Evolutionary conservation across 2,113 vertebrate species (phyloP).

Genomic region (Dolichallabes microphthalmus): DNA sequence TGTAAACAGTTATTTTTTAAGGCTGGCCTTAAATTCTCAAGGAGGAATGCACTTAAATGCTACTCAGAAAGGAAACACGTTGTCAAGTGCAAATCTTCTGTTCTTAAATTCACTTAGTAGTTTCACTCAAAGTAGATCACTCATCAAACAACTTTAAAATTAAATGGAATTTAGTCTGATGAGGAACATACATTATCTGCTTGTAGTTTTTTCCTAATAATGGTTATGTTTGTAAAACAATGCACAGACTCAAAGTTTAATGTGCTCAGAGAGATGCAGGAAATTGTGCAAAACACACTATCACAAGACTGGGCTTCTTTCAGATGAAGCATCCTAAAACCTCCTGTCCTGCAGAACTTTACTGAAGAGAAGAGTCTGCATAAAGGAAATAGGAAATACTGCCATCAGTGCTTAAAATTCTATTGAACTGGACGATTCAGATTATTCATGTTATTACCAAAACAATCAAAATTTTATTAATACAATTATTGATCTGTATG

Average conservation of each 20-base stretch:
- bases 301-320: conserved; percentile 45
- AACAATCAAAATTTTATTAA: conserved; percentile 37
- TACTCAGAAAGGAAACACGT: conserved; percentile 64
- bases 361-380: conserved; percentile 26
- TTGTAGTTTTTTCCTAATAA: background rate
- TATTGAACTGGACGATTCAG: conserved; percentile 12
- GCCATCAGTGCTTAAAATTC: conserved; percentile 39
- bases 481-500: conserved; percentile 48
- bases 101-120: conserved; percentile 60
- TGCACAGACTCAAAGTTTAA: conserved; percentile 45
- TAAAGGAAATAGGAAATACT: conserved; percentile 39
- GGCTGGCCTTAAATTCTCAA: conserved; percentile 55
- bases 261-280: conserved; percentile 40
- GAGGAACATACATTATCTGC: conserved; percentile 26
- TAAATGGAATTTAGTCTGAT: conserved; percentile 54
- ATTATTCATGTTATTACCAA: conserved; percentile 48
- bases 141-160: conserved; percentile 31
- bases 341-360: conserved; percentile 57
- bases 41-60: conserved; percentile 41
- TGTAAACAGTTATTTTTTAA: background rate
- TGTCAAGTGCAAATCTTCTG: conserved; percentile 41
- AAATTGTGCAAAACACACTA: conserved; percentile 51
- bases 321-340: conserved; percentile 51
- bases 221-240: conserved; percentile 39
- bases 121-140: conserved; percentile 37